Evolutionary conservation across 2,113 vertebrate genomes (phyloP), one percentile per base, ranked within the genome.

Genomic region (Dendrocopos noguchii): DNA sequence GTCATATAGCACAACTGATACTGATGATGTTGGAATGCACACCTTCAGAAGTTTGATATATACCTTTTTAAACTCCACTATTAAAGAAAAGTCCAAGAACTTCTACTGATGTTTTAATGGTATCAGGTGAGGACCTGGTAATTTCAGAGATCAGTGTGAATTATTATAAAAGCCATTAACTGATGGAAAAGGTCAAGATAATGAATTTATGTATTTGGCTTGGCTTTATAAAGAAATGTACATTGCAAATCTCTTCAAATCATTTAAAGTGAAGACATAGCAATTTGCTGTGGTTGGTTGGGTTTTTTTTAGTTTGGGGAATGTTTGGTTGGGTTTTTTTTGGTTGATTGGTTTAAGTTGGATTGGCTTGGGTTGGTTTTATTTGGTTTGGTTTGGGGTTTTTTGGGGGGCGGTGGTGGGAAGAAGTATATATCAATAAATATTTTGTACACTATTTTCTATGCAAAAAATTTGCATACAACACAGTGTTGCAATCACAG

Each of bases 1-100:
- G 70, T 93, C 72, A 80, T 81, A 52, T 75, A 92, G 64, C 61
- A 92, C 95, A 72, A 93, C 17, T 91, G 77, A 78, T 73, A 22
- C 29, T 92, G 33, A 70, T 95, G 47, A 65, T 89, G 39, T 73
- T 94, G 55, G 19, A 95, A 27, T 72, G 53, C 9, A 81, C 64
- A 18, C 17, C 46, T 47, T 47, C 46, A 47, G 46, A 9, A 47
- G 46, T 47, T 47, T 64, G 39, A 73, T 59, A 44, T 55, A 92
- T 92, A 59, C 5, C 92, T 90, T 52, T 5, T 74, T 80, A 68
- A 47, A 44, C 34, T 86, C 86, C 88, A 92, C 67, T 68, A 20
- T 88, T 93, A 60, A 81, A 93, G 94, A 64, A 64, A 19, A 84
- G 27, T 71, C 52, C 11, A 31, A 74, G 39, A 63, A 65, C 59